Conservation (phyloP, 2,888 invertebrate genomes). For the Acleris holmiana region DNA sequence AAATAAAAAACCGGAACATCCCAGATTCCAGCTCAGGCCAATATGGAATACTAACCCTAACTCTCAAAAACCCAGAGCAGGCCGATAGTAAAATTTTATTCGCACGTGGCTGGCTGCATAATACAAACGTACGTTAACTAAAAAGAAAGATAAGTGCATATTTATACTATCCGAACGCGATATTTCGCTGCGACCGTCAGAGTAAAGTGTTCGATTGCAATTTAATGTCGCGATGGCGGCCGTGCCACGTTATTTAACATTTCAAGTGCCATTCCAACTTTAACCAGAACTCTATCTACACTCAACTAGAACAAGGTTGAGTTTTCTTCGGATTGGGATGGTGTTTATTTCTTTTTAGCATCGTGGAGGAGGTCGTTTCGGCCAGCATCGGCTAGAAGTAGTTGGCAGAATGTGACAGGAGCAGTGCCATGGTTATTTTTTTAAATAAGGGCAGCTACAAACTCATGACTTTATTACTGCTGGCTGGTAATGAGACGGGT, state of each 20-base stretch:
- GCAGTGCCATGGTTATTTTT: conserved; percentile 57
- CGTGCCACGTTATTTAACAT: conserved; percentile 68
- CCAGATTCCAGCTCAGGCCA: conserved; percentile 13
- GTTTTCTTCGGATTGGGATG: conserved; percentile 43
- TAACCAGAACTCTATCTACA: conserved; percentile 48
- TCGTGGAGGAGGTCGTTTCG: conserved; percentile 61
- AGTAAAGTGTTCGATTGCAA: conserved; percentile 84
- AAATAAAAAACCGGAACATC: conserved; percentile 5
- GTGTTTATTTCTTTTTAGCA: conserved; percentile 51
- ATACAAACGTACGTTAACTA: conserved; percentile 81
- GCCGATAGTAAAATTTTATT: conserved; percentile 80
- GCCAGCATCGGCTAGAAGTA: conserved; percentile 62
- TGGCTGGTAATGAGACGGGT: conserved; percentile 42
- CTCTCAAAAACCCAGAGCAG: conserved; percentile 66
- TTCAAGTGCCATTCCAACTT: conserved; percentile 47
- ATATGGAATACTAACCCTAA: conserved; percentile 50
- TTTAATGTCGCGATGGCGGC: conserved; percentile 78
- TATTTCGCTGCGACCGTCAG: conserved; percentile 78
- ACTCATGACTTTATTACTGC: conserved; percentile 58
- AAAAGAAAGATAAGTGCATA: conserved; percentile 83
- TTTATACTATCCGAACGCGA: conserved; percentile 79
- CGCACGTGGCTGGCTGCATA: conserved; percentile 80
- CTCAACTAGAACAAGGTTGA: conserved; percentile 32
- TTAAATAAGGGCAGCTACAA: conserved; percentile 54
- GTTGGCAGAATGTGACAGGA: conserved; percentile 60